Evolutionary conservation across 2,797 vertebrate species (phyloP).

Genomic region (Argyrosomus regius): DNA sequence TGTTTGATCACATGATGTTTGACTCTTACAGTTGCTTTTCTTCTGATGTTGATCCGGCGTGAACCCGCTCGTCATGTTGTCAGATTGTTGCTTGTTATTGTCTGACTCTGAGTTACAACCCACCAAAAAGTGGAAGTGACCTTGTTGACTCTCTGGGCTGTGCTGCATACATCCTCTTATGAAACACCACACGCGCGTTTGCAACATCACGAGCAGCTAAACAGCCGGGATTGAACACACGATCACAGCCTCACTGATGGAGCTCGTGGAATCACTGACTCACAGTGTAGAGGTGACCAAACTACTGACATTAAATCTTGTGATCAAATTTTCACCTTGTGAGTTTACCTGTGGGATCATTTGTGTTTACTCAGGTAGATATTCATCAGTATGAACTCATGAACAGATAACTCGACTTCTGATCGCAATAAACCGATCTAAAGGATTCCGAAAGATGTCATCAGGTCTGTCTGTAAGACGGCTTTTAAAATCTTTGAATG

Average conservation of each 20-base stretch:
- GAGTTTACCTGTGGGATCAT: too few species aligned
- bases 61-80: background rate
- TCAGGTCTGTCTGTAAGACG: too few species aligned
- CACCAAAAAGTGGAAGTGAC: constrained; percentile 86
- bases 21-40: too few species aligned
- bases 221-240: constrained; percentile 46
- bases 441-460: too few species aligned
- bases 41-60: too few species aligned
- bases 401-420: too few species aligned
- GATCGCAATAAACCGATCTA: too few species aligned
- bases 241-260: background rate
- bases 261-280: background rate
- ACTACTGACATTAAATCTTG: too few species aligned
- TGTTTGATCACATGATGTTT: background rate
- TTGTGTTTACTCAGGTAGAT: too few species aligned
- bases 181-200: constrained; percentile 72
- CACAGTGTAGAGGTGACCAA: background rate
- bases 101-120: constrained; percentile 61
- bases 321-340: too few species aligned
- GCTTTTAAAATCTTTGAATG: too few species aligned
- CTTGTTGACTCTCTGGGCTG: constrained; percentile 80
- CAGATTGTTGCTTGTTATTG: constrained; percentile 41
- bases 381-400: too few species aligned
- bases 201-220: constrained; percentile 59
- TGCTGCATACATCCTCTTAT: constrained; percentile 85